A percentile compares a stretch with the other conserved stretches of the same genome.
Evolutionary conservation across 2,113 vertebrate genomes (phyloP).

Genomic region (Lophotis ruficrista): DNA sequence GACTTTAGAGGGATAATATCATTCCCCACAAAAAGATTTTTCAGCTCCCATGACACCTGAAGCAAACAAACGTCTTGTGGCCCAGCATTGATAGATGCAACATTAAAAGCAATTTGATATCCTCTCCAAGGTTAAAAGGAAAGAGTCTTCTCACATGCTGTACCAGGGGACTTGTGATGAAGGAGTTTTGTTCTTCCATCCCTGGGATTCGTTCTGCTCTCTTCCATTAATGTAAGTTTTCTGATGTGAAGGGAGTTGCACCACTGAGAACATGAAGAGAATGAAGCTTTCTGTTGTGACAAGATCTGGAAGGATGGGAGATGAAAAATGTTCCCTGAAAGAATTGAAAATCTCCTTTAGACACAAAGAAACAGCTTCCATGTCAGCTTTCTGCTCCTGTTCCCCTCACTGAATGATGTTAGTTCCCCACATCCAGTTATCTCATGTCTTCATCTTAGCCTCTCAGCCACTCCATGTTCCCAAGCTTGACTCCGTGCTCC

Average conservation of each 20-base stretch:
- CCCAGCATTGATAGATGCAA: constrained; percentile 41
- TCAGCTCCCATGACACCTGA: constrained; percentile 43
- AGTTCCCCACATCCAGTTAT: not conserved
- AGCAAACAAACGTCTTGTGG: constrained; percentile 17
- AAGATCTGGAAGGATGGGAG: not conserved
- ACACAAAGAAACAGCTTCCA: not conserved
- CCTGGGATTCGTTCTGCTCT: not conserved
- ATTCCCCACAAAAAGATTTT: constrained; percentile 30
- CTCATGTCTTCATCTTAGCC: not conserved
- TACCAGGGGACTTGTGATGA: not conserved
- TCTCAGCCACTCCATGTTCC: not conserved
- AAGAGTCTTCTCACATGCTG: not conserved
- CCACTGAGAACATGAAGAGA: not conserved
- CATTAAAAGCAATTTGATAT: constrained; percentile 43
- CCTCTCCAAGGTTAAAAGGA: constrained; percentile 1
- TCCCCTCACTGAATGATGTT: not conserved
- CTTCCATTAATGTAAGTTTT: not conserved
- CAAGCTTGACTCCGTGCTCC: not conserved
- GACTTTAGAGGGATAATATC: constrained; percentile 22
- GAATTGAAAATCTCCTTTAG: not conserved
- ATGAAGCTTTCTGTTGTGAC: not conserved
- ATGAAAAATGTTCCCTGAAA: not conserved
- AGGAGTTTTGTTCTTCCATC: not conserved
- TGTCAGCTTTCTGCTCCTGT: not conserved
- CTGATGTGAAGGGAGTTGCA: not conserved